Percentiles rank a stretch among this genome's conserved stretches.
phyloP scores from a whole-genome alignment of 2,888 invertebrate species.

The Eucera pruinosa region DNA sequence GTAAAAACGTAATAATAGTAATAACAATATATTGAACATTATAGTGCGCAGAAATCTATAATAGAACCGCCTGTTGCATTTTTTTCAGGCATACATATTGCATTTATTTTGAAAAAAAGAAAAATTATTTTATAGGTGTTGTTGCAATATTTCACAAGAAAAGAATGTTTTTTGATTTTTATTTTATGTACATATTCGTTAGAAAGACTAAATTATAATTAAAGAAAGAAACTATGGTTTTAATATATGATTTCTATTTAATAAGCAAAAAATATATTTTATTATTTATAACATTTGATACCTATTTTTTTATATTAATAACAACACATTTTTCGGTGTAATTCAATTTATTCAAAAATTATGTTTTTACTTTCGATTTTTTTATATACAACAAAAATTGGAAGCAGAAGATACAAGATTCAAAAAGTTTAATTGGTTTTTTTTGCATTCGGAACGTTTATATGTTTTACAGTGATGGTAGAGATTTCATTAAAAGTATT shows the following conservation, averaged over 20 bases:
- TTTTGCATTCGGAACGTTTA: slow-evolving; percentile 84
- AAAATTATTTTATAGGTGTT: too few species aligned
- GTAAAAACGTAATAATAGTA: slow-evolving; percentile 36
- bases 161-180: neutral
- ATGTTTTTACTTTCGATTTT: neutral
- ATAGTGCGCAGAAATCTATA: neutral
- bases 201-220: neutral
- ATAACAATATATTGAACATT: slow-evolving; percentile 37
- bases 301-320: neutral
- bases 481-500: slow-evolving; percentile 32
- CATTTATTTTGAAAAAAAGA: too few species aligned
- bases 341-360: neutral
- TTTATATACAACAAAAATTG: slow-evolving; percentile 1
- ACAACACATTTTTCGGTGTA: neutral
- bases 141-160: neutral
- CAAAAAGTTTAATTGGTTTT: neutral
- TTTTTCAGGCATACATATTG: neutral
- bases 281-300: slow-evolving; percentile 10
- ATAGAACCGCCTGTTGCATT: slow-evolving; percentile 4
- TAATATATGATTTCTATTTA: slow-evolving; percentile 11
- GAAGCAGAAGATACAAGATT: slow-evolving; percentile 3
- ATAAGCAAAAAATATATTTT: slow-evolving; percentile 8
- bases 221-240: neutral
- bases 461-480: slow-evolving; percentile 77
- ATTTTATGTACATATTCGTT: neutral